Percentiles rank a stretch among this genome's conserved stretches.
Conservation (phyloP, 2,888 invertebrate genomes). For the Lampropteryx suffumata region DNA sequence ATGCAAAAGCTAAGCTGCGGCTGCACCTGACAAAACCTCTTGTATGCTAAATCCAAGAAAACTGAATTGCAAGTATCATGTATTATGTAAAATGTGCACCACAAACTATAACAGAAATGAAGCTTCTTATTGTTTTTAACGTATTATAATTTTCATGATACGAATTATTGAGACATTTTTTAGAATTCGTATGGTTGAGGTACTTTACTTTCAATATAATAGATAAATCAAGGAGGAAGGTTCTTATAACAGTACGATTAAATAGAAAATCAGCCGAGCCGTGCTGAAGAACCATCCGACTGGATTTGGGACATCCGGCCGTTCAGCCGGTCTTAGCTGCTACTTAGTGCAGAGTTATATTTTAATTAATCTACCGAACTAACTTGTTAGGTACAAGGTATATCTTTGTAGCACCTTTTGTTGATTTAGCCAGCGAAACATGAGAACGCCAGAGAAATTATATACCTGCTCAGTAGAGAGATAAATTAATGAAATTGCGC, state of each 20-base stretch:
- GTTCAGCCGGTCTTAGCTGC: conserved; percentile 22
- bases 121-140: conserved; percentile 1
- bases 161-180: too few species aligned
- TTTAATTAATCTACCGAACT: conserved; percentile 9
- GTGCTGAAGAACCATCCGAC: conserved; percentile 47
- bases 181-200: too few species aligned
- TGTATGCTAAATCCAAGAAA: conserved; percentile 29
- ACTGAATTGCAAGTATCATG: conserved; percentile 9
- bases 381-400: not conserved
- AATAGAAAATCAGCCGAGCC: conserved; percentile 48
- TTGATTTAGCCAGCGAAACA: too few species aligned
- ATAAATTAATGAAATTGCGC: too few species aligned
- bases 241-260: too few species aligned
- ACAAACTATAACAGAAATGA: conserved; percentile 10
- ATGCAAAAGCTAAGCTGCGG: conserved; percentile 13
- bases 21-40: conserved; percentile 26
- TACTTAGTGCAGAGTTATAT: conserved; percentile 7
- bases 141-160: too few species aligned
- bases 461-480: too few species aligned
- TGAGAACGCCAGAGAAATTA: too few species aligned
- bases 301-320: conserved; percentile 52
- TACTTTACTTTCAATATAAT: too few species aligned
- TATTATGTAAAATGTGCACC: conserved; percentile 33
- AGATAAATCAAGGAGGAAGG: too few species aligned
- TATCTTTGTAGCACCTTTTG: too few species aligned